Evolutionary conservation across 2,797 vertebrate species (phyloP).

Genomic region (Hypotaenidia philippensis): DNA sequence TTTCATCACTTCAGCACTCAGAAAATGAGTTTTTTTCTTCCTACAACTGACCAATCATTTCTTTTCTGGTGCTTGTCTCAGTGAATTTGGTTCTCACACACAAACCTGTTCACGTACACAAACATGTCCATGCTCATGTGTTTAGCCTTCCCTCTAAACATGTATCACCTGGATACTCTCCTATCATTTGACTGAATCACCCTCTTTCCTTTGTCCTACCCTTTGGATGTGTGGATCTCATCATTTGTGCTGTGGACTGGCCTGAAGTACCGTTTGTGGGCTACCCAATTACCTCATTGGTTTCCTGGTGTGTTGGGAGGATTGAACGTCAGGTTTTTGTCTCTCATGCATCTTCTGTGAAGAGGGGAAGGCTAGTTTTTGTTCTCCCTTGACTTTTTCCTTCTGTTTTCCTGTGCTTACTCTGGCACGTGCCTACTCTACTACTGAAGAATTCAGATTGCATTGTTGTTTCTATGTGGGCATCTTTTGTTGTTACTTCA

Average conservation of each 20-base stretch:
- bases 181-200: background rate
- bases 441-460: background rate
- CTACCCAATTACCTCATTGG: no score
- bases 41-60: background rate
- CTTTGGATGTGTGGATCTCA: background rate
- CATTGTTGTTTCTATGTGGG: background rate
- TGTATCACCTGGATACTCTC: background rate
- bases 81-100: background rate
- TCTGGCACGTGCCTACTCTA: background rate
- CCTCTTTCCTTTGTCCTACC: background rate
- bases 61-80: background rate
- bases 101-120: background rate
- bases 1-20: background rate
- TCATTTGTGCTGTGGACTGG: background rate
- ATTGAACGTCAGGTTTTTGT: background rate
- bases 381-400: background rate
- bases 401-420: background rate
- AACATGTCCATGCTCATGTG: accelerated
- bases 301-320: background rate
- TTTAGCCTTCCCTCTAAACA: background rate
- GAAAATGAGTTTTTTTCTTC: background rate
- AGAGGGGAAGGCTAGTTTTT: background rate
- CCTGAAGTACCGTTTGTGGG: background rate
- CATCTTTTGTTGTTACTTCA: background rate
- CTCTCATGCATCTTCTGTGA: background rate